Percentiles rank a stretch among this genome's conserved stretches.
These are phyloP conservation scores for Amblyjoppa fuscipennis DNA, from an alignment of 2,888 invertebrate species.

Conservation along the genomic window DNA sequence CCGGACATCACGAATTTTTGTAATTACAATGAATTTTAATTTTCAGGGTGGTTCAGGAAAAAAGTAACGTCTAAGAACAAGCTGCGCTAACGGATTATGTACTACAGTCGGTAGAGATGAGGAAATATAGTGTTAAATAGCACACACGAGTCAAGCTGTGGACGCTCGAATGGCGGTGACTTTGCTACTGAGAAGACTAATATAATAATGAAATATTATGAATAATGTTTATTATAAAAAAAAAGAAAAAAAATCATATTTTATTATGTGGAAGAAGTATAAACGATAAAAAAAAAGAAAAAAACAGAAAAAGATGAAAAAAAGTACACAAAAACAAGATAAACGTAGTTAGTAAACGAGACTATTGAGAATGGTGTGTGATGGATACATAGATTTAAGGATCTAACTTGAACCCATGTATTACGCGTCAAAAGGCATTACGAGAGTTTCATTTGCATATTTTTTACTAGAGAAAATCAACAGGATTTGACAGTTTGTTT, in stretches of 20 bases:
- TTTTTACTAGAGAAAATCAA: slow-evolving; percentile 62
- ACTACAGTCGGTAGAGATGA: slow-evolving; percentile 58
- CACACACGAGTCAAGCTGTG: slow-evolving; percentile 75
- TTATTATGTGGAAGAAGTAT: slow-evolving; percentile 83
- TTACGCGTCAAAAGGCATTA: slow-evolving; percentile 63
- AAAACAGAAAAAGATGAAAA: slow-evolving; percentile 62
- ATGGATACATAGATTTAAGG: slow-evolving; percentile 62
- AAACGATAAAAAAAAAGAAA: slow-evolving; percentile 72
- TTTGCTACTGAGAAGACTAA: slow-evolving; percentile 83
- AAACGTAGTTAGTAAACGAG: slow-evolving; percentile 74
- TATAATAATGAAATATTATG: slow-evolving; percentile 80
- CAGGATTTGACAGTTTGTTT: slow-evolving; percentile 47
- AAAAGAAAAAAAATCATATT: slow-evolving; percentile 79
- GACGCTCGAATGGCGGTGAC: slow-evolving; percentile 76
- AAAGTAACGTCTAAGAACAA: slow-evolving; percentile 86
- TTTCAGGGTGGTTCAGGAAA: slow-evolving; percentile 87
- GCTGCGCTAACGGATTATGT: slow-evolving; percentile 76
- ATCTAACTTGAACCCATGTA: slow-evolving; percentile 56
- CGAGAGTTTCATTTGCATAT: slow-evolving; percentile 69
- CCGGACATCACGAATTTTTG: neutral
- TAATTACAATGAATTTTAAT: slow-evolving; percentile 30
- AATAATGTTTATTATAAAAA: slow-evolving; percentile 82
- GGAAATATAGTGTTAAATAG: slow-evolving; percentile 75
- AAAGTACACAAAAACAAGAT: slow-evolving; percentile 70
- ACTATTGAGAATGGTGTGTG: slow-evolving; percentile 68